Percentiles rank a stretch among this genome's conserved stretches.
Conservation (phyloP, 2,113 vertebrate genomes). For the Ceratotherium simum region DNA sequence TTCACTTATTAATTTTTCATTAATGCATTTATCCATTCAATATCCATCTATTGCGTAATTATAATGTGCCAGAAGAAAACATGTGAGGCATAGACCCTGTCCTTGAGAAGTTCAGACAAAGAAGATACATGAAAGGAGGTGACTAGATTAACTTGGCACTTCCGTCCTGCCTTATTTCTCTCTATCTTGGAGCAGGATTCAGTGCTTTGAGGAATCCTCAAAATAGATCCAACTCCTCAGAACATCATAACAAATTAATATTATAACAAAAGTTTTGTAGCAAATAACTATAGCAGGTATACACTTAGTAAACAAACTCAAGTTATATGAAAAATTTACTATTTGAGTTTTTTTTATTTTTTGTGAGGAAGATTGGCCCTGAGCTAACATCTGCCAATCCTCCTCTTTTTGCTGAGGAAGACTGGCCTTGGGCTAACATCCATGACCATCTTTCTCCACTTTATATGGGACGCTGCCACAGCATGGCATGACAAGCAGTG, state of each 20-base stretch:
- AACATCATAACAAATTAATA: neutral
- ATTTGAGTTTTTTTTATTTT: neutral
- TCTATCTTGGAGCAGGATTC: neutral
- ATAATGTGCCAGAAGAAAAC: neutral
- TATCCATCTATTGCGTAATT: neutral
- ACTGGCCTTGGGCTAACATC: no score
- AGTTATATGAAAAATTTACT: neutral
- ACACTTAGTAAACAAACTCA: neutral
- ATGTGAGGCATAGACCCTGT: neutral
- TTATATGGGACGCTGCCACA: no score
- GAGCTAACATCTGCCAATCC: no score
- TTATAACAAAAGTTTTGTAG: neutral
- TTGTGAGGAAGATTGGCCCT: no score
- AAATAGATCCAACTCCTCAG: neutral
- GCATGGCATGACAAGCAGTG: no score
- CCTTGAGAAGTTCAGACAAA: neutral
- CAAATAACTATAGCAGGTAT: neutral
- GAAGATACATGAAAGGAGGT: neutral
- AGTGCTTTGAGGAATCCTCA: neutral
- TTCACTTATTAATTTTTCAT: neutral
- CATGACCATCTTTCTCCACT: no score
- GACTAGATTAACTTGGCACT: neutral
- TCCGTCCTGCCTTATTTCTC: neutral
- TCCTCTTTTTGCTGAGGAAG: no score
- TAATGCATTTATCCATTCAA: neutral